A percentile compares a stretch with the other conserved stretches of the same genome.
Evolutionary conservation across 2,888 invertebrate species (phyloP).

Genomic region (Herminia tarsipennalis): DNA sequence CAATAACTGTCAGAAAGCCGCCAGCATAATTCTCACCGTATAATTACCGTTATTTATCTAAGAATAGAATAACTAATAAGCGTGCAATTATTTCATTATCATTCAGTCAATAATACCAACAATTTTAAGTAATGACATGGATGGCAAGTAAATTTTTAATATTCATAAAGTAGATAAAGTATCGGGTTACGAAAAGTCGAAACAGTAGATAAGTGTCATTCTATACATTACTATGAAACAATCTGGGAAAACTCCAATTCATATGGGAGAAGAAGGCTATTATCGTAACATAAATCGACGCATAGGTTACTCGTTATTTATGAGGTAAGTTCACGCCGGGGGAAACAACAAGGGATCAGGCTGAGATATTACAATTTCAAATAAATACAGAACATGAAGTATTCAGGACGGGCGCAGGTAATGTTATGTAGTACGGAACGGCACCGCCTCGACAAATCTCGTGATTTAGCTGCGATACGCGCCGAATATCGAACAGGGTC

Average conservation of each 20-base stretch:
- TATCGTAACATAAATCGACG: constrained; percentile 74
- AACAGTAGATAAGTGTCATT: too few species aligned
- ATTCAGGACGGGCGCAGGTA: constrained; percentile 82
- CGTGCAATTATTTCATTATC: constrained; percentile 24
- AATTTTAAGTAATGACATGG: too few species aligned
- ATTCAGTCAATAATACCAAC: not conserved
- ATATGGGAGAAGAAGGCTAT: constrained; percentile 64
- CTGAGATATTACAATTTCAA: constrained; percentile 84
- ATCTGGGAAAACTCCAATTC: constrained; percentile 49
- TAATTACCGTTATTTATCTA: constrained; percentile 13
- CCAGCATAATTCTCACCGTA: constrained; percentile 16
- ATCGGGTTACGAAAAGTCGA: too few species aligned
- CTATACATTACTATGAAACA: constrained; percentile 36
- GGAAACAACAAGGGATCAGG: constrained; percentile 79
- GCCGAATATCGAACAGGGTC: constrained; percentile 79
- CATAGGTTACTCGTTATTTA: constrained; percentile 79
- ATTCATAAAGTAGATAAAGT: too few species aligned
- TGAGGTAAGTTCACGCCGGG: constrained; percentile 72
- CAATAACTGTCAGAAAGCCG: constrained; percentile 27
- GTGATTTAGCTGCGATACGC: constrained; percentile 83
- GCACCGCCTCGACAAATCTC: constrained; percentile 82
- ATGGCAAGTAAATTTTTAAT: too few species aligned
- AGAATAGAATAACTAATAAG: constrained; percentile 29
- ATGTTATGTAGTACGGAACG: constrained; percentile 79
- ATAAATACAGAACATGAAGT: constrained; percentile 84